Evolutionary conservation across 2,113 vertebrate species (phyloP).

Genomic region (Catharus fuscescens): DNA sequence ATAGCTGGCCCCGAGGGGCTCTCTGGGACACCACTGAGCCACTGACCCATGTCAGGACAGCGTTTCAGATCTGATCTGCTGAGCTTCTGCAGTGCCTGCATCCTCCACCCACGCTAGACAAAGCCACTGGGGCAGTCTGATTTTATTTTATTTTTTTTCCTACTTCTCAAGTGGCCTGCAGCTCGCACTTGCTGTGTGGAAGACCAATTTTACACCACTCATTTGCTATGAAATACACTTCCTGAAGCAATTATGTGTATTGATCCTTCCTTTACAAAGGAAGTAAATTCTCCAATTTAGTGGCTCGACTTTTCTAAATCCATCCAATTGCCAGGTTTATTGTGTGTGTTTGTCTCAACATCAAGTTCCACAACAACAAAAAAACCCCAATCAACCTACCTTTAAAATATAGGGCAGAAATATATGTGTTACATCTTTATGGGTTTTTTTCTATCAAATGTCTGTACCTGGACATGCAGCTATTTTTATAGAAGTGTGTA

Average conservation of each 20-base stretch:
- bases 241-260: constrained; percentile 55
- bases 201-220: constrained; percentile 77
- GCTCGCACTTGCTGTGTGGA: constrained; percentile 51
- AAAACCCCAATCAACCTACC: neutral
- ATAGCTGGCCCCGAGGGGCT: constrained; percentile 77
- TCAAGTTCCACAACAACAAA: neutral
- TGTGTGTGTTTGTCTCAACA: neutral
- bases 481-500: neutral
- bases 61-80: constrained; percentile 84
- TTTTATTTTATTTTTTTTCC: too few relatives aligned
- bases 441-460: neutral
- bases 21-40: constrained; percentile 81
- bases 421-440: neutral
- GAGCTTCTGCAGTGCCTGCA: constrained; percentile 79
- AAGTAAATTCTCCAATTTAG: constrained; percentile 18
- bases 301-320: constrained; percentile 8
- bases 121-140: constrained; percentile 52
- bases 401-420: neutral
- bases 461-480: neutral
- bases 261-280: constrained; percentile 31
- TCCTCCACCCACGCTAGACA: constrained; percentile 73
- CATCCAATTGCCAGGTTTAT: neutral
- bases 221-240: constrained; percentile 71
- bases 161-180: constrained; percentile 61
- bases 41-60: constrained; percentile 91